These are phyloP conservation scores for Peromyscus aztecus DNA, from an alignment of 2,797 vertebrate species.

Conservation along the genomic window DNA sequence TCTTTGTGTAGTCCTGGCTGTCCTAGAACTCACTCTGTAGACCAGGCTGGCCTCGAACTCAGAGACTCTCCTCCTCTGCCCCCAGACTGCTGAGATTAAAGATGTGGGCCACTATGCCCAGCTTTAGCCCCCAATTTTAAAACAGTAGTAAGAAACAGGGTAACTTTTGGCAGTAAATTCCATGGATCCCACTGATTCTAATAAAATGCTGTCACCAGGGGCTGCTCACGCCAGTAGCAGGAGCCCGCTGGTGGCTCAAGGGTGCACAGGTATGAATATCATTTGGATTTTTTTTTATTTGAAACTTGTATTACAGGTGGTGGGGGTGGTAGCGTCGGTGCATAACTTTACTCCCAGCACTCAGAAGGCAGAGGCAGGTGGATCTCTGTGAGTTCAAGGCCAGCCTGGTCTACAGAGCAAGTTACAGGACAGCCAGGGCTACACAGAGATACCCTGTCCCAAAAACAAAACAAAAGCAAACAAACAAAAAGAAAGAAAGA, in stretches of 20 bases:
- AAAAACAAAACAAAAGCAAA: background rate
- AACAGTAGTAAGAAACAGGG: background rate
- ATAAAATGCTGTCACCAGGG: background rate
- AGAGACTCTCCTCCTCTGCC: background rate
- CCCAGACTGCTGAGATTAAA: background rate
- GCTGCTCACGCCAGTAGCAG: background rate
- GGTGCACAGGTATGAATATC: background rate
- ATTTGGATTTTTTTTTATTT: background rate
- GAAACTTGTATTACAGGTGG: background rate
- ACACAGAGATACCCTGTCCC: background rate
- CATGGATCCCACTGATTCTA: background rate
- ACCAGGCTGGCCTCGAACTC: background rate
- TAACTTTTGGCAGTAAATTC: background rate
- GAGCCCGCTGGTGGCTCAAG: background rate
- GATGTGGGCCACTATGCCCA: background rate
- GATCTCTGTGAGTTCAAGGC: background rate
- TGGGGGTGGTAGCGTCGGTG: too few species aligned
- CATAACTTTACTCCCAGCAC: too few species aligned
- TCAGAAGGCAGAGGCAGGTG: background rate
- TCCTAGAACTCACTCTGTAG: background rate
- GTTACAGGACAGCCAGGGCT: background rate
- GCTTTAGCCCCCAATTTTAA: background rate
- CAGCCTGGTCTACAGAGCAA: background rate
- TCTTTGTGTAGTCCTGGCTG: background rate
- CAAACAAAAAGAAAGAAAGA: background rate